These are phyloP conservation scores for Charaxes varanes DNA, from an alignment of 1,140 invertebrate species.

Conservation along the genomic window DNA sequence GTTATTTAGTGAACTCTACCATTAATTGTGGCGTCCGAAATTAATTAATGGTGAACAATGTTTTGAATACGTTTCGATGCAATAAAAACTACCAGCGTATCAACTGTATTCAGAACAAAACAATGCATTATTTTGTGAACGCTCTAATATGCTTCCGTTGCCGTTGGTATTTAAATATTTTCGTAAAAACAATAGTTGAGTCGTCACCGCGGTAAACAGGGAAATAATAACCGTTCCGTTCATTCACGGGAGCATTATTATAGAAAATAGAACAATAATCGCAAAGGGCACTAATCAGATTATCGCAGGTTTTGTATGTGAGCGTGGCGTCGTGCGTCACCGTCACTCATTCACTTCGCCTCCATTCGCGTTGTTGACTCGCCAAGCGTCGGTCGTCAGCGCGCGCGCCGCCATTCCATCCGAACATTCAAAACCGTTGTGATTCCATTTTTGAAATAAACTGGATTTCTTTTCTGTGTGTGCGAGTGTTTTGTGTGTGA, in stretches of 20 bases:
- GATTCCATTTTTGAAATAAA: constrained; percentile 5
- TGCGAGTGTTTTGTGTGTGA: constrained; percentile 23
- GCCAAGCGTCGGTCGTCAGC: constrained; percentile 35
- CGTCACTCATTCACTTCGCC: constrained; percentile 19
- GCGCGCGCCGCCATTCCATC: constrained; percentile 35
- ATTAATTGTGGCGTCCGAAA: too few relatives aligned
- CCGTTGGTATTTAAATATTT: constrained; percentile 1
- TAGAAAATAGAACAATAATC: constrained; percentile 38
- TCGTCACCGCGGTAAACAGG: constrained; percentile 5
- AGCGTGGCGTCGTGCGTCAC: constrained; percentile 36
- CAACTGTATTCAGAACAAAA: too few relatives aligned
- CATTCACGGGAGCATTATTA: constrained; percentile 28
- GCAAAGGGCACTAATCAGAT: constrained; percentile 57
- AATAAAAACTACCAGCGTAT: too few relatives aligned
- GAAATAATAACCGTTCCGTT: constrained; percentile 24
- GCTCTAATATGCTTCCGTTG: neutral
- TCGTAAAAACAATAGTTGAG: constrained; percentile 12
- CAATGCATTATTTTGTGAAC: neutral
- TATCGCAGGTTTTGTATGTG: constrained; percentile 36
- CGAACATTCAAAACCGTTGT: constrained; percentile 33
- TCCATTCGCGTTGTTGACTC: constrained; percentile 49
- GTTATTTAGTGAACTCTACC: too few relatives aligned
- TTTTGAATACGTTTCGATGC: too few relatives aligned
- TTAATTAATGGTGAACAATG: too few relatives aligned
- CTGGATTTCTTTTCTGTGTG: constrained; percentile 14